Conservation (phyloP, 2,888 invertebrate genomes). For the Dryocosmus kuriphilus region DNA sequence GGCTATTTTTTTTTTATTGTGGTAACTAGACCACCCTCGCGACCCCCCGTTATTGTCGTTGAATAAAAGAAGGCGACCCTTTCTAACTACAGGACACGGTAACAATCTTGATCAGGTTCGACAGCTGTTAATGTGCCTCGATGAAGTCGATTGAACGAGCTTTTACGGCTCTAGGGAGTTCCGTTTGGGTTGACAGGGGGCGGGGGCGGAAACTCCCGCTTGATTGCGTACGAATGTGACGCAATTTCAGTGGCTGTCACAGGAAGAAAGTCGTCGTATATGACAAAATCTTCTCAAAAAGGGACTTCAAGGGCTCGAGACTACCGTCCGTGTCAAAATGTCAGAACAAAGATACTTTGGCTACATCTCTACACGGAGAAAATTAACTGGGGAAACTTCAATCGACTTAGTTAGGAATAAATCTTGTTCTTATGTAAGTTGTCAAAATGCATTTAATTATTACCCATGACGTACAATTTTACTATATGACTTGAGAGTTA, state of each 20-base stretch:
- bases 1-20: conserved; percentile 25
- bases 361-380: not conserved
- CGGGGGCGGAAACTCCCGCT: conserved; percentile 58
- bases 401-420: too few species aligned
- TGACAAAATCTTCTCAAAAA: conserved; percentile 17
- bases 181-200: conserved; percentile 39
- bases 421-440: too few species aligned
- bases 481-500: too few species aligned
- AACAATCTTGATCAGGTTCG: conserved; percentile 66
- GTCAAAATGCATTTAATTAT: too few species aligned
- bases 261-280: conserved; percentile 39
- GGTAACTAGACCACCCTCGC: conserved; percentile 32
- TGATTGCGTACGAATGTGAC: conserved; percentile 69
- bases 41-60: conserved; percentile 2
- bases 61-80: conserved; percentile 32
- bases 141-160: conserved; percentile 64
- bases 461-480: too few species aligned
- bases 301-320: not conserved
- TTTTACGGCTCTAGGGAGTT: conserved; percentile 29
- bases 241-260: conserved; percentile 62
- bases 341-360: not conserved
- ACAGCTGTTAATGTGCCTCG: conserved; percentile 71
- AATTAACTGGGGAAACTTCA: too few species aligned
- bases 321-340: not conserved
- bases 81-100: conserved; percentile 42